phyloP scores from a whole-genome alignment of 2,113 vertebrate species.

The Numenius arquata region DNA sequence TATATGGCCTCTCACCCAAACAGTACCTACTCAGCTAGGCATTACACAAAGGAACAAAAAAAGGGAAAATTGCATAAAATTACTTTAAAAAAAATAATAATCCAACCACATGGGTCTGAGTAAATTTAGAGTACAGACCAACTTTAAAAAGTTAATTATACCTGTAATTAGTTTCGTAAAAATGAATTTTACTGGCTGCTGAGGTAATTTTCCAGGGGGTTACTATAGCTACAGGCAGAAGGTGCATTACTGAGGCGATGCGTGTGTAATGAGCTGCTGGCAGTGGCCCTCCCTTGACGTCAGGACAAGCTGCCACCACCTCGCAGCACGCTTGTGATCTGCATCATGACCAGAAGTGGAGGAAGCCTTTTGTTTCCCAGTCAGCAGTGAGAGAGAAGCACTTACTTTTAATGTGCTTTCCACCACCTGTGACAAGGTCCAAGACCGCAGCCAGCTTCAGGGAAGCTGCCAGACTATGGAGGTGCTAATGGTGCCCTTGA shows the following conservation, averaged over 20 bases:
- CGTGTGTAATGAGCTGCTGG: background rate
- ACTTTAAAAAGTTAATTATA: slow-evolving; percentile 61
- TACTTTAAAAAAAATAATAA: background rate
- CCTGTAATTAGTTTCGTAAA: slow-evolving; percentile 37
- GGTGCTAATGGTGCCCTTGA: background rate
- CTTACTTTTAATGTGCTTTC: background rate
- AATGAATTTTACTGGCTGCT: slow-evolving; percentile 46
- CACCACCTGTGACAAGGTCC: background rate
- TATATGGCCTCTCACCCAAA: background rate
- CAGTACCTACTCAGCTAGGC: background rate
- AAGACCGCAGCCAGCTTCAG: background rate
- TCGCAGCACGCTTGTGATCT: background rate
- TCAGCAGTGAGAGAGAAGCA: background rate
- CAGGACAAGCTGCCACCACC: background rate
- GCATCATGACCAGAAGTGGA: background rate
- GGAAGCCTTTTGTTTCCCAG: background rate
- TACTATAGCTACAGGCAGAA: slow-evolving; percentile 49
- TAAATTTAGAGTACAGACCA: slow-evolving; percentile 36
- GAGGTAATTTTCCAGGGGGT: slow-evolving; percentile 55
- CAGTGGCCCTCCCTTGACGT: background rate
- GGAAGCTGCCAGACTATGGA: background rate
- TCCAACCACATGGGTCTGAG: background rate
- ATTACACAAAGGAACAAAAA: background rate
- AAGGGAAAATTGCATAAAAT: background rate
- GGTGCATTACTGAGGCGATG: slow-evolving; percentile 29